These are phyloP conservation scores for Psephotus haematonotus DNA, from an alignment of 2,113 vertebrate species.

Conservation along the genomic window DNA sequence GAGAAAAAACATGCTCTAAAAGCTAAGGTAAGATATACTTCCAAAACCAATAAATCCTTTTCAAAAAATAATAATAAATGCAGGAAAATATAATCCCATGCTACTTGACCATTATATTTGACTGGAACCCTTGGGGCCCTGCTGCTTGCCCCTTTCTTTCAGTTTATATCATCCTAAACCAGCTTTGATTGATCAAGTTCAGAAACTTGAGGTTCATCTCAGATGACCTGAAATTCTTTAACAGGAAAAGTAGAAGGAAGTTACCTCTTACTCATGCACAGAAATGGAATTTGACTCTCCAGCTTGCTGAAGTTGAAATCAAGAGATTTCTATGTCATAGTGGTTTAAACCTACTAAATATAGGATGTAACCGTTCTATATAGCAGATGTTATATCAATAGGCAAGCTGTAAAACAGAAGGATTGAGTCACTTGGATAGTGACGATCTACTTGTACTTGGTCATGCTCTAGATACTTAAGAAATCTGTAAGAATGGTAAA, in stretches of 20 bases:
- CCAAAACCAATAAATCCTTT: neutral
- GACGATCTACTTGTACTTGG: constrained; percentile 33
- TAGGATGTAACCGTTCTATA: constrained; percentile 7
- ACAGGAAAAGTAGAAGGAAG: neutral
- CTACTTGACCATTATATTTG: neutral
- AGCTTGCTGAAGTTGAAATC: constrained; percentile 18
- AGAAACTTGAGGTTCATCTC: neutral
- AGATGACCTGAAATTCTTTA: constrained; percentile 8
- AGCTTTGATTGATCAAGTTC: neutral
- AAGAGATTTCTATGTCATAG: neutral
- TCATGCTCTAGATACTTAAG: neutral
- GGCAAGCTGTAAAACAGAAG: constrained; percentile 47
- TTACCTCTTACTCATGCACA: neutral
- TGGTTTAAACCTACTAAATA: constrained; percentile 36
- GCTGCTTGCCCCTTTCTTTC: neutral
- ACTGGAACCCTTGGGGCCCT: neutral
- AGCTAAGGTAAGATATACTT: neutral
- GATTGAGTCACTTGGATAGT: constrained; percentile 38
- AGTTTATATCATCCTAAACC: neutral
- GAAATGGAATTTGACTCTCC: constrained; percentile 11
- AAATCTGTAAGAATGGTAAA: neutral
- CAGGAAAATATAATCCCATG: neutral
- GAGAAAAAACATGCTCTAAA: neutral
- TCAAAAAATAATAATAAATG: neutral
- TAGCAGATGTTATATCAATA: constrained; percentile 50